Evolutionary conservation across 2,888 invertebrate genomes (phyloP).

Genomic region (Clepsis dumicolana): DNA sequence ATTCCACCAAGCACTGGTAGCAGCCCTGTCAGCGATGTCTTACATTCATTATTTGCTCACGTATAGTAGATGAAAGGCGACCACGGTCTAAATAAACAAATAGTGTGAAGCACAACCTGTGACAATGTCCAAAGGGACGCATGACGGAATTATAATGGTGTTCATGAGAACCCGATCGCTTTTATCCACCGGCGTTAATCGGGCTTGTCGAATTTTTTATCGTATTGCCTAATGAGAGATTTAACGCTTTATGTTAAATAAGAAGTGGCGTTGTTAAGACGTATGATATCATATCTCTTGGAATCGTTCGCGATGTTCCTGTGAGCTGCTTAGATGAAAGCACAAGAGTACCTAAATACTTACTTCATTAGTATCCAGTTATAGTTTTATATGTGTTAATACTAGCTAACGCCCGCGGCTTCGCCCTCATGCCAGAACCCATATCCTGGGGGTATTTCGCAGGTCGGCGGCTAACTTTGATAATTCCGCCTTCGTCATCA

Average conservation of each 20-base stretch:
- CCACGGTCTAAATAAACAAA: slow-evolving; percentile 83
- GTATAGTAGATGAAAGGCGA: slow-evolving; percentile 83
- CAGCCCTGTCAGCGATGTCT: slow-evolving; percentile 62
- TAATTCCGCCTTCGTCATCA: too few species aligned
- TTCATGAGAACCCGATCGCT: slow-evolving; percentile 69
- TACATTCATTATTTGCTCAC: slow-evolving; percentile 84
- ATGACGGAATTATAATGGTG: slow-evolving; percentile 72
- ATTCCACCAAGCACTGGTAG: neutral
- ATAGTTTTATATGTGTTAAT: too few species aligned
- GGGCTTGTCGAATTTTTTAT: slow-evolving; percentile 30
- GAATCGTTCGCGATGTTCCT: slow-evolving; percentile 12
- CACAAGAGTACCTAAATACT: neutral
- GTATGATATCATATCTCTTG: slow-evolving; percentile 24
- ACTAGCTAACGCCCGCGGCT: too few species aligned
- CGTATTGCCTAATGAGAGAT: slow-evolving; percentile 32
- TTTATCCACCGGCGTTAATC: slow-evolving; percentile 51
- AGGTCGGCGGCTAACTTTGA: too few species aligned
- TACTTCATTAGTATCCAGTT: slow-evolving; percentile 25
- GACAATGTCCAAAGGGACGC: slow-evolving; percentile 70
- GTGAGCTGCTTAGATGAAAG: slow-evolving; percentile 28
- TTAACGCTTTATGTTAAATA: slow-evolving; percentile 36
- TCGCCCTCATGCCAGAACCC: too few species aligned
- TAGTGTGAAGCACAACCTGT: slow-evolving; percentile 71
- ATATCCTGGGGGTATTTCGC: too few species aligned
- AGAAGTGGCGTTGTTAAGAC: slow-evolving; percentile 20